Conservation (phyloP, 2,113 vertebrate genomes). For the Lophochroa leadbeateri region DNA sequence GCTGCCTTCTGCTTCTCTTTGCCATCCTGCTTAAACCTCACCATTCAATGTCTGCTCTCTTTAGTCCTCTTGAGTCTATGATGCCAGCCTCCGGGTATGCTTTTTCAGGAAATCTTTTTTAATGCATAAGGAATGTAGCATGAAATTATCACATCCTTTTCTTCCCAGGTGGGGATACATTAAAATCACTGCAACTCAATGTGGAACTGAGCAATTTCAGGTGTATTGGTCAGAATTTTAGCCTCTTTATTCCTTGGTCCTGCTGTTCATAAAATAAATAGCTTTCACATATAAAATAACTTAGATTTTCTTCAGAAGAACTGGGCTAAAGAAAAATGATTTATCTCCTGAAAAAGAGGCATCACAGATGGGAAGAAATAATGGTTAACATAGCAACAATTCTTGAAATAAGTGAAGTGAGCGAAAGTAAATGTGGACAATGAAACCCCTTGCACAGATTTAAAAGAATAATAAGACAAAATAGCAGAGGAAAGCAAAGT, state of each 20-base stretch:
- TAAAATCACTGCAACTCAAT: not conserved
- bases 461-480: not conserved
- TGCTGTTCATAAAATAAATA: not conserved
- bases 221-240: not conserved
- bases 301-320: not conserved
- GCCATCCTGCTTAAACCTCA: not conserved
- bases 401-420: not conserved
- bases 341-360: not conserved
- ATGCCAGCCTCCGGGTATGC: not conserved
- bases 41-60: not conserved
- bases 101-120: constrained; percentile 2
- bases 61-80: not conserved
- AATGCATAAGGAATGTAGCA: not conserved
- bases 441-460: not conserved
- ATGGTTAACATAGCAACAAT: not conserved
- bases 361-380: not conserved
- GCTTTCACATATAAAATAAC: not conserved
- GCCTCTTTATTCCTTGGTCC: not conserved
- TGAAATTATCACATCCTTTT: not conserved
- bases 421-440: not conserved
- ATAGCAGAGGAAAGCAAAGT: not conserved
- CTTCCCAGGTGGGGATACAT: not conserved
- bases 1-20: not conserved
- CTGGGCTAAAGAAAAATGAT: not conserved
- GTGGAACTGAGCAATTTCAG: not conserved